These are phyloP conservation scores for Trissoscelio sp. DNA, from an alignment of 2,888 invertebrate genomes.

Conservation along the genomic window DNA sequence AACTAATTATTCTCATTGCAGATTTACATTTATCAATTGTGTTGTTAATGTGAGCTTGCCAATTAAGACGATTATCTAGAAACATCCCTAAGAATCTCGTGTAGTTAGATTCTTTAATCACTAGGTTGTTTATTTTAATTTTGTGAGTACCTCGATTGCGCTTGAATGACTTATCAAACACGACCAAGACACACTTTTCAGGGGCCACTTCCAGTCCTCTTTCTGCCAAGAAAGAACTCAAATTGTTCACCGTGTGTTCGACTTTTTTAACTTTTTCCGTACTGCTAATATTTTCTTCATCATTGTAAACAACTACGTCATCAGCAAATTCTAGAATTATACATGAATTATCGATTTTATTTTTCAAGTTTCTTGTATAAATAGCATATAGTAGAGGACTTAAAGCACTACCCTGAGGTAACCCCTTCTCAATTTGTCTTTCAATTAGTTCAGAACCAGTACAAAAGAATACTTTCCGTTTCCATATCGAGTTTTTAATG, in stretches of 20 bases:
- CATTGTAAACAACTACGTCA: too few species aligned
- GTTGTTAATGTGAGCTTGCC: conserved; percentile 36
- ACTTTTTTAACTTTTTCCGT: too few species aligned
- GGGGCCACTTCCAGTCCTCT: background rate
- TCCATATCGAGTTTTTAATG: conserved; percentile 34
- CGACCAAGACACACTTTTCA: background rate
- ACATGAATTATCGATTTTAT: too few species aligned
- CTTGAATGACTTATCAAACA: background rate
- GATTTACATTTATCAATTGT: conserved; percentile 18
- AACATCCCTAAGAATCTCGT: background rate
- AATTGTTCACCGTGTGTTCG: too few species aligned
- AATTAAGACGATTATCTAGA: conserved; percentile 14
- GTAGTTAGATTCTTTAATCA: background rate
- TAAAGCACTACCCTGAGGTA: conserved; percentile 48
- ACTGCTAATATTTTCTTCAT: too few species aligned
- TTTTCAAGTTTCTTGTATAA: conserved; percentile 43
- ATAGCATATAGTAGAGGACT: conserved; percentile 50
- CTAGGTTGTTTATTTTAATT: too few species aligned
- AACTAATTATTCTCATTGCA: conserved; percentile 42
- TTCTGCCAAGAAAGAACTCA: too few species aligned
- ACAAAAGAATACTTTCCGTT: conserved; percentile 20
- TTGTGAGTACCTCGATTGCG: too few species aligned
- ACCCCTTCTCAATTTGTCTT: conserved; percentile 17
- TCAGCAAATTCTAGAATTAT: too few species aligned
- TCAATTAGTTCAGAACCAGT: conserved; percentile 7